These are phyloP conservation scores for Nyctibius bracteatus DNA, from an alignment of 2,113 vertebrate genomes.

Conservation along the genomic window DNA sequence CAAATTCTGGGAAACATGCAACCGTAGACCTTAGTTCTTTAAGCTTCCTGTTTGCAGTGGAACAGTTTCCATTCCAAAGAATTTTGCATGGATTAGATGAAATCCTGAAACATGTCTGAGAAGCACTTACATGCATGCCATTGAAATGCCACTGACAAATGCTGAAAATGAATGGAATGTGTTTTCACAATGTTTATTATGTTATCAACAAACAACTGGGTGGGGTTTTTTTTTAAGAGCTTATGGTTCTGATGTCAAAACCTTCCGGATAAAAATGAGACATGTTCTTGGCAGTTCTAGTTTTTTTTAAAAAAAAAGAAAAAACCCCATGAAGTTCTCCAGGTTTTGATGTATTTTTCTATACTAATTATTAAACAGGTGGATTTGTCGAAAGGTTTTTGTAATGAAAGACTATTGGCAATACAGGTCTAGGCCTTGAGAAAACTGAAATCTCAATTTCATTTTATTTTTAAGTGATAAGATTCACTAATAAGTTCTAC, in stretches of 20 bases:
- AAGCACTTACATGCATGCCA: not conserved
- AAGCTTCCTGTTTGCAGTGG: not conserved
- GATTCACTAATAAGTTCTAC: not conserved
- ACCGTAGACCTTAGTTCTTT: not conserved
- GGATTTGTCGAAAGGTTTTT: not conserved
- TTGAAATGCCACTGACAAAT: not conserved
- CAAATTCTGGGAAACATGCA: not conserved
- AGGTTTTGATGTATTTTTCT: not conserved
- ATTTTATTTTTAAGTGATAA: not conserved
- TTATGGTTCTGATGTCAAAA: not conserved
- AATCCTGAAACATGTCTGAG: not conserved
- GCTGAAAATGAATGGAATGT: not conserved
- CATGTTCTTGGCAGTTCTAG: not conserved
- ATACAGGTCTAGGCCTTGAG: not conserved
- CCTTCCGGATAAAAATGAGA: not conserved
- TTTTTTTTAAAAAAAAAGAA: not conserved
- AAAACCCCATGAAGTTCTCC: not conserved
- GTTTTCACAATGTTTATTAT: not conserved
- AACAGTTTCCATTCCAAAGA: not conserved
- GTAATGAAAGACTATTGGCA: not conserved
- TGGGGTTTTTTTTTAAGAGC: not conserved
- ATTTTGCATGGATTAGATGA: not conserved
- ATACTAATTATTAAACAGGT: not conserved
- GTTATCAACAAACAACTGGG: not conserved
- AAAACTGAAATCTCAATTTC: not conserved